Conservation (phyloP, 1,140 invertebrate species). For the Macrobrachium rosenbergii region DNA sequence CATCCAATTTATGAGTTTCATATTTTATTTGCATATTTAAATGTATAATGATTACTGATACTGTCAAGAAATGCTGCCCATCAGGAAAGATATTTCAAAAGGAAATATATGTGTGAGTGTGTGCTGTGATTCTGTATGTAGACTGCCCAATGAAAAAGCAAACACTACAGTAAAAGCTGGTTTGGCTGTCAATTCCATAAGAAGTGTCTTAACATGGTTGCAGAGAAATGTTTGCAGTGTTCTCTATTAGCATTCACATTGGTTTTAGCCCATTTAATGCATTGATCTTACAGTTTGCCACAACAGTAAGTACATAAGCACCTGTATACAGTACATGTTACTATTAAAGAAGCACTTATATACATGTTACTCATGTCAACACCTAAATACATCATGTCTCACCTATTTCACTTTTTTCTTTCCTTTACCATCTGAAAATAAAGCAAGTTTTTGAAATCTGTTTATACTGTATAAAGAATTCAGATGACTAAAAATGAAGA, state of each 20-base stretch:
- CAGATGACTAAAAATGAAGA: conserved; percentile 23
- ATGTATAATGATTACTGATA: too few relatives aligned
- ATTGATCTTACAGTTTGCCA: conserved; percentile 56
- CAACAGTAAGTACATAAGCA: conserved; percentile 53
- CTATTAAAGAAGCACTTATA: conserved; percentile 59
- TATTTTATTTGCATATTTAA: too few relatives aligned
- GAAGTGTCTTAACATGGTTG: too few relatives aligned
- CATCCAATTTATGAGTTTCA: too few relatives aligned
- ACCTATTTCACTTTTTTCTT: conserved; percentile 65
- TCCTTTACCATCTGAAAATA: conserved; percentile 62
- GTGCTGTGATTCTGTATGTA: too few relatives aligned
- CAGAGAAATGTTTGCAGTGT: not conserved
- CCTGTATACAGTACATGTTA: conserved; percentile 41
- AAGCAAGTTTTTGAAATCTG: conserved; percentile 52
- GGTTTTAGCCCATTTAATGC: conserved; percentile 33
- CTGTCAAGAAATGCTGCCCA: too few relatives aligned
- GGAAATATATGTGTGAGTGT: too few relatives aligned
- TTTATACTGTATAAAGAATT: conserved; percentile 4
- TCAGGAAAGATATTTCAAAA: too few relatives aligned
- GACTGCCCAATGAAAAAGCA: too few relatives aligned
- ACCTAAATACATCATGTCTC: conserved; percentile 56
- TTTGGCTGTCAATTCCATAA: too few relatives aligned
- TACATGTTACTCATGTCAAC: conserved; percentile 61
- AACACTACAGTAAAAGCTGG: too few relatives aligned
- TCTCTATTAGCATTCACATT: conserved; percentile 36